Percentiles rank a stretch among this genome's conserved stretches.
Evolutionary conservation across 35 echinoderm and acorn worm species (phyloP).

Genomic region (Ophiothrix spiculata): DNA sequence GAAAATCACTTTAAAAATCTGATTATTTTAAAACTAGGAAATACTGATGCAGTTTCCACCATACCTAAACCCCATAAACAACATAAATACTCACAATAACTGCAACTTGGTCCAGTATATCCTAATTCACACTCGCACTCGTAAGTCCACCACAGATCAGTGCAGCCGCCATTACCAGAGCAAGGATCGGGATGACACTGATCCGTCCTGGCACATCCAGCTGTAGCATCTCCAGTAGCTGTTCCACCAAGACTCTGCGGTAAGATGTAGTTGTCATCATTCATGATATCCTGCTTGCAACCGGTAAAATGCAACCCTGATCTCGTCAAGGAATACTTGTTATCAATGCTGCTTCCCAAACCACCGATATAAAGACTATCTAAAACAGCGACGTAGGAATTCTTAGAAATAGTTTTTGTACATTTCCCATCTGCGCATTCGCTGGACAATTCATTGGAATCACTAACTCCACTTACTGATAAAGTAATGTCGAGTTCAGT

Average conservation of each 20-base stretch:
- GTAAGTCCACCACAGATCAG: constrained; percentile 71
- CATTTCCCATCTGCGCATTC: neutral
- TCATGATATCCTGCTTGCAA: constrained; percentile 78
- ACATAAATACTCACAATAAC: constrained; percentile 46
- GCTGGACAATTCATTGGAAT: neutral
- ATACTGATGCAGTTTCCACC: too few species aligned
- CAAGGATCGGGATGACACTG: constrained; percentile 66
- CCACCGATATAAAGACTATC: constrained; percentile 9
- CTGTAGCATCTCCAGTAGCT: neutral
- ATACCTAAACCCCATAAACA: too few species aligned
- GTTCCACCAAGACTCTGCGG: neutral
- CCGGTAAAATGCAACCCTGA: constrained; percentile 34
- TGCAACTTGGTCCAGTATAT: constrained; percentile 64
- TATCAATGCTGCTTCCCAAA: neutral
- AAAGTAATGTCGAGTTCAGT: neutral
- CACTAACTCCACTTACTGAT: neutral
- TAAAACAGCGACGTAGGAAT: neutral
- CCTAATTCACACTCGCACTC: constrained; percentile 64
- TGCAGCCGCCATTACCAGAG: constrained; percentile 53
- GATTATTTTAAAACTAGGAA: too few species aligned
- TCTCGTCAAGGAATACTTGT: neutral
- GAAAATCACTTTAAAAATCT: too few species aligned
- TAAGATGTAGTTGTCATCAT: constrained; percentile 17
- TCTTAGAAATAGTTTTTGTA: constrained; percentile 3
- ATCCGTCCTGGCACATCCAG: constrained; percentile 51